Percentiles rank a stretch among this genome's conserved stretches.
Evolutionary conservation across 2,113 vertebrate genomes (phyloP).

Genomic region (Budorcas taxicolor): DNA sequence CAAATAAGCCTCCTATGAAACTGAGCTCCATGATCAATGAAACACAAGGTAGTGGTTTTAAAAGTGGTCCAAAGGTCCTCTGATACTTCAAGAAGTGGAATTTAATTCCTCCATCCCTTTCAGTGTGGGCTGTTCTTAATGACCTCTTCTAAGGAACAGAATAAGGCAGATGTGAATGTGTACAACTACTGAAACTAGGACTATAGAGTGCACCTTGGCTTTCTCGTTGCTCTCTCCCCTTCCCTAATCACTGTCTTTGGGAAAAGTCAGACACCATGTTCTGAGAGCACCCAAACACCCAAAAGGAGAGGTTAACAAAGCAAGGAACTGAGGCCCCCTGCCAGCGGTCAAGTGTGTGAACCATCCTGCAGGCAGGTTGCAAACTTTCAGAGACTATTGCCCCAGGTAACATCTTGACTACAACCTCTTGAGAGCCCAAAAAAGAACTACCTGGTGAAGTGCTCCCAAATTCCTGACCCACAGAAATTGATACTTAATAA

Average conservation of each 20-base stretch:
- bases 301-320: neutral
- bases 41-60: neutral
- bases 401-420: neutral
- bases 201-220: neutral
- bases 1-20: neutral
- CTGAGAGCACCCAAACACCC: neutral
- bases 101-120: neutral
- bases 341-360: neutral
- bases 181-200: neutral
- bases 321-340: neutral
- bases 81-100: neutral
- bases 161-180: neutral
- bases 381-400: neutral
- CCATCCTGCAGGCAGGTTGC: neutral
- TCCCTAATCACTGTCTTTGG: neutral
- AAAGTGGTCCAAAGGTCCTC: neutral
- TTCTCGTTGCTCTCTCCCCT: neutral
- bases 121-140: neutral
- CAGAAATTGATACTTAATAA: neutral
- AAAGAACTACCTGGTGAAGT: neutral
- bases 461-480: neutral
- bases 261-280: neutral
- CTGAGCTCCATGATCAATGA: neutral
- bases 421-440: neutral
- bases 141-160: neutral